A percentile compares a stretch with the other conserved stretches of the same genome.
Conservation (phyloP, 2,797 vertebrate genomes). For the Masticophis lateralis region DNA sequence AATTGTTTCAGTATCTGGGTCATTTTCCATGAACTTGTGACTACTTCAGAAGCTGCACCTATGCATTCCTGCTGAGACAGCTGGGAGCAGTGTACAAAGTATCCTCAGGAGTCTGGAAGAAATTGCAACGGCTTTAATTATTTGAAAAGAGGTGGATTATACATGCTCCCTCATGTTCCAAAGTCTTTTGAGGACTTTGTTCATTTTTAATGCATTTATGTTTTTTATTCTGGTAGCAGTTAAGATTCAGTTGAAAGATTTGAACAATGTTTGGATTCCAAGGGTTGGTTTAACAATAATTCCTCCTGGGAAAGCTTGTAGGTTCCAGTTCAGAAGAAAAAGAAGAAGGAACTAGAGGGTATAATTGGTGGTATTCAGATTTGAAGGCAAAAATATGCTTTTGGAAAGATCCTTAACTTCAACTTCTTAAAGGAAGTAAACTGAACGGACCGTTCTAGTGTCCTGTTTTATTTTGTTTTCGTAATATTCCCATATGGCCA, state of each 20-base stretch:
- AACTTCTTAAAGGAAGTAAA: not conserved
- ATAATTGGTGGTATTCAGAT: not conserved
- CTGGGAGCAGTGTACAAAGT: not conserved
- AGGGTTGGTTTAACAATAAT: not conserved
- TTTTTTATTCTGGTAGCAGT: not conserved
- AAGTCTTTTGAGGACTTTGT: not conserved
- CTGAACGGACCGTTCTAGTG: not conserved
- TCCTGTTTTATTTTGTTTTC: not conserved
- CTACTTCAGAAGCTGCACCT: not conserved
- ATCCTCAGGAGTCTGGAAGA: not conserved
- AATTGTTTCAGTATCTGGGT: not conserved
- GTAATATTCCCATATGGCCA: not conserved
- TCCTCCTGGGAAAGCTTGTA: not conserved
- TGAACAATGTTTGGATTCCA: not conserved
- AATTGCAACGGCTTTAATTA: not conserved
- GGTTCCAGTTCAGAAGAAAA: not conserved
- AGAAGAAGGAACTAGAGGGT: not conserved
- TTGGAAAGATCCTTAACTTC: not conserved
- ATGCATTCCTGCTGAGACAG: not conserved
- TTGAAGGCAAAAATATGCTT: not conserved
- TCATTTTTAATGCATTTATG: not conserved
- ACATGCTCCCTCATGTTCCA: not conserved
- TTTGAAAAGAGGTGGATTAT: not conserved
- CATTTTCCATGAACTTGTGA: not conserved
- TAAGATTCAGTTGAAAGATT: not conserved